Evolutionary conservation across 1,140 invertebrate genomes (phyloP).

Genomic region (Frieseomelitta varia): DNA sequence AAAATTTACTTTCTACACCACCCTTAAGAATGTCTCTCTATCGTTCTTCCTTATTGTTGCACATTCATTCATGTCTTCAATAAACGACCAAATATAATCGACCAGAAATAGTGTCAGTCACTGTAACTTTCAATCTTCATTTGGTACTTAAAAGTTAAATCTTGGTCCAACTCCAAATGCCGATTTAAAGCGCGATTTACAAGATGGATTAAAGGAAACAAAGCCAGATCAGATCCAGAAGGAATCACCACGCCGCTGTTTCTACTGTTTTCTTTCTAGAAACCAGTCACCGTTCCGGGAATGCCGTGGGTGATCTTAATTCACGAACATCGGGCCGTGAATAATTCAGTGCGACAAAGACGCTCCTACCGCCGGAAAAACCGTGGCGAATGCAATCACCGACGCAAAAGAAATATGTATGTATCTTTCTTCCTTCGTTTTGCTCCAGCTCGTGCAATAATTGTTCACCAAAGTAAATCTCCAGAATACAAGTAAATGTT

Average conservation of each 20-base stretch:
- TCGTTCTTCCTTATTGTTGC: too few relatives aligned
- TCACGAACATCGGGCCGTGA: constrained; percentile 61
- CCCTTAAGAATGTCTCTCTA: too few relatives aligned
- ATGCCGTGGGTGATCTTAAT: constrained; percentile 75
- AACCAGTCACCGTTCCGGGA: constrained; percentile 53
- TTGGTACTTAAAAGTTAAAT: neutral
- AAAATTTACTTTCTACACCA: too few relatives aligned
- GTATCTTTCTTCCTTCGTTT: neutral
- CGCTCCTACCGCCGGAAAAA: constrained; percentile 66
- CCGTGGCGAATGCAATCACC: constrained; percentile 76
- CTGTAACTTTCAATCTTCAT: too few relatives aligned
- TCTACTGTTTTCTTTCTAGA: neutral
- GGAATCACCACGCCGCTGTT: neutral
- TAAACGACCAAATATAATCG: too few relatives aligned
- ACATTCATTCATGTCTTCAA: too few relatives aligned
- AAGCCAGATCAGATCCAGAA: constrained; percentile 23
- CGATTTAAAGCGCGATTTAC: constrained; percentile 33
- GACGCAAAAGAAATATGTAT: constrained; percentile 38
- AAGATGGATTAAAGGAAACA: constrained; percentile 29
- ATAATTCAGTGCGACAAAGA: constrained; percentile 65
- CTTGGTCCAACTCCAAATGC: neutral
- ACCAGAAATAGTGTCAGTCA: too few relatives aligned
- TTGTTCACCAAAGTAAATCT: too few relatives aligned
- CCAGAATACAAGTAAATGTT: too few relatives aligned
- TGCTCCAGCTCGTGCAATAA: neutral